A percentile compares a stretch with the other conserved stretches of the same genome.
Evolutionary conservation across 2,888 invertebrate genomes (phyloP).

Genomic region (Scelioninae gen. 2): DNA sequence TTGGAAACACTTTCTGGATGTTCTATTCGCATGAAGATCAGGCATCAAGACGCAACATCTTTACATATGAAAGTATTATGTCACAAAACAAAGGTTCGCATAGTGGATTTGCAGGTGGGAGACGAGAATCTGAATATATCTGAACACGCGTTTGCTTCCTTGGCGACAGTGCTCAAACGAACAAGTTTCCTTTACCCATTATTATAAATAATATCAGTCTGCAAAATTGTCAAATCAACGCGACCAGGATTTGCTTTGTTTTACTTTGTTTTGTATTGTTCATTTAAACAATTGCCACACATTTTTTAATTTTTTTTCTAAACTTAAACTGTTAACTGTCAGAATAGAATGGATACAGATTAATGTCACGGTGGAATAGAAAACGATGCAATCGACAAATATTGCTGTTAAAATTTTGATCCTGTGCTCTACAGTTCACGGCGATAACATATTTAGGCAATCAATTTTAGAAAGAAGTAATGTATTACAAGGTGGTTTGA

Average conservation of each 20-base stretch:
- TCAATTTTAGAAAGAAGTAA: too few species aligned
- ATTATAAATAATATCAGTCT: too few species aligned
- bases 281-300: too few species aligned
- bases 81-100: conserved; percentile 25
- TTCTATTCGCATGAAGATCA: conserved; percentile 21
- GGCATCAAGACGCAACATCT: conserved; percentile 31
- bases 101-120: conserved; percentile 59
- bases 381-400: neutral
- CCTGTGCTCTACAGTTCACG: neutral
- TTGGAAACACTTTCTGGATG: conserved; percentile 6
- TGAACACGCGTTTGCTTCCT: conserved; percentile 62
- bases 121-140: conserved; percentile 64
- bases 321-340: too few species aligned
- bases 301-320: too few species aligned
- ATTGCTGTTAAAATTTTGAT: neutral
- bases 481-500: neutral
- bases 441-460: neutral
- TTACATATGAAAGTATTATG: conserved; percentile 50
- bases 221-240: too few species aligned
- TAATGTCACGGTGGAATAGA: neutral
- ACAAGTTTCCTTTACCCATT: conserved; percentile 6
- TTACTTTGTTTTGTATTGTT: too few species aligned
- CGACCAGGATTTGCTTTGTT: too few species aligned
- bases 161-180: conserved; percentile 61
- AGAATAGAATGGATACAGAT: neutral